Percentiles rank a stretch among this genome's conserved stretches.
phyloP scores from a whole-genome alignment of 2,888 invertebrate species.

The Nemotelus pantherinus region DNA sequence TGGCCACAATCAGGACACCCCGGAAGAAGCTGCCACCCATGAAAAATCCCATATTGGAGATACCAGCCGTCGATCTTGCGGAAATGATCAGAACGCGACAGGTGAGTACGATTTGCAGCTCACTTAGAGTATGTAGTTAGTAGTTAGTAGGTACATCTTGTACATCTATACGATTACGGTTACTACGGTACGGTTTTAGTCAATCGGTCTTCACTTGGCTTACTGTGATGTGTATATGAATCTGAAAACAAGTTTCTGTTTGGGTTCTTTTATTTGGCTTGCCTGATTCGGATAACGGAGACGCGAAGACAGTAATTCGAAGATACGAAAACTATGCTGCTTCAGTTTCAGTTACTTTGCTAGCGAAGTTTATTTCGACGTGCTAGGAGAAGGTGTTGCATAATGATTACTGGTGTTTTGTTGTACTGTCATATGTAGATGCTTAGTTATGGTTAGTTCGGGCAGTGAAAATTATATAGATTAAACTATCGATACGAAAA shows the following conservation, averaged over 20 bases:
- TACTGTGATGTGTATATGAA: background rate
- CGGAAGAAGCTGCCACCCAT: slow-evolving; percentile 74
- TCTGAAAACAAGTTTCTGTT: slow-evolving; percentile 28
- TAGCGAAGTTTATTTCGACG: background rate
- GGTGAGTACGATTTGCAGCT: slow-evolving; percentile 65
- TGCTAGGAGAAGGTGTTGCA: slow-evolving; percentile 8
- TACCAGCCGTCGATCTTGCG: slow-evolving; percentile 75
- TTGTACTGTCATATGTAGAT: background rate
- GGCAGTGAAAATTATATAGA: too few species aligned
- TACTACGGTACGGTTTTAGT: background rate
- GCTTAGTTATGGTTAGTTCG: too few species aligned
- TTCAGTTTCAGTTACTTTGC: slow-evolving; percentile 17
- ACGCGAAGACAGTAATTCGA: background rate
- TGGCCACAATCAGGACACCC: slow-evolving; percentile 67
- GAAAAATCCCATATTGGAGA: slow-evolving; percentile 72
- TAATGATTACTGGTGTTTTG: background rate
- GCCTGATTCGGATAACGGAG: slow-evolving; percentile 8
- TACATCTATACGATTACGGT: background rate
- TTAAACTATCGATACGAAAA: too few species aligned
- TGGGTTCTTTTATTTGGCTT: slow-evolving; percentile 29
- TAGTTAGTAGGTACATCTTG: background rate
- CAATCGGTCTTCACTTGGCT: background rate
- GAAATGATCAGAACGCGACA: slow-evolving; percentile 76
- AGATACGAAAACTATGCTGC: slow-evolving; percentile 19
- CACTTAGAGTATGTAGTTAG: too few species aligned